These are phyloP conservation scores for Diarsia dahlii DNA, from an alignment of 2,888 invertebrate genomes.

Conservation along the genomic window DNA sequence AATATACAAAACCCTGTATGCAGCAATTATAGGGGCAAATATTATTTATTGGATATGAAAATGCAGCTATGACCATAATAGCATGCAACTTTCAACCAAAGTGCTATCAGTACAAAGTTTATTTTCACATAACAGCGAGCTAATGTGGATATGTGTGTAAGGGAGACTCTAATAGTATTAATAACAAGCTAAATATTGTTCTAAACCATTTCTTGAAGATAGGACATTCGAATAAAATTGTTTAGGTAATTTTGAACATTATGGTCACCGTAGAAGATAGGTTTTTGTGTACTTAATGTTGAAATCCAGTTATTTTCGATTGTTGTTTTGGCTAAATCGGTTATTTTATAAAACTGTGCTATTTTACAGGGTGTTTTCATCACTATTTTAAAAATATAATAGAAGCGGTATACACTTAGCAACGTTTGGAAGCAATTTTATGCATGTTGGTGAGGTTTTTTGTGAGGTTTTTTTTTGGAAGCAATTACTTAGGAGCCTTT, in stretches of 20 bases:
- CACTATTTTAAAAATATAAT: not conserved
- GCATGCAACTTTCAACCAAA: conserved; percentile 55
- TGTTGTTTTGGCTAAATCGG: conserved; percentile 35
- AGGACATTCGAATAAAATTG: conserved; percentile 9
- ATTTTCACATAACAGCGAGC: conserved; percentile 64
- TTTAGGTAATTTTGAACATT: conserved; percentile 9
- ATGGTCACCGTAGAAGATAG: conserved; percentile 27
- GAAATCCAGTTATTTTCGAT: conserved; percentile 11
- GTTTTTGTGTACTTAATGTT: conserved; percentile 36
- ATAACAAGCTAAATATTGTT: conserved; percentile 50
- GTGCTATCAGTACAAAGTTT: conserved; percentile 46
- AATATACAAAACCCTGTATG: conserved; percentile 14
- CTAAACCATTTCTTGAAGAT: not conserved
- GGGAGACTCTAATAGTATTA: conserved; percentile 41
- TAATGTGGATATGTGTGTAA: conserved; percentile 86
- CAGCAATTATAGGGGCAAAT: conserved; percentile 21
- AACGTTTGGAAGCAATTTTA: no score
- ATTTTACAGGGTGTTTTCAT: conserved; percentile 42
- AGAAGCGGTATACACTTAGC: no score
- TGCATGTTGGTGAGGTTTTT: no score
- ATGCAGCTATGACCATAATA: conserved; percentile 52
- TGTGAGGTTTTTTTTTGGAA: no score
- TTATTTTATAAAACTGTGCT: conserved; percentile 27
- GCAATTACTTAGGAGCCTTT: not conserved
- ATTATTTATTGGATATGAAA: conserved; percentile 41